Evolutionary conservation across 2,113 vertebrate species (phyloP).

Genomic region (Microcebus ravelobensis): DNA sequence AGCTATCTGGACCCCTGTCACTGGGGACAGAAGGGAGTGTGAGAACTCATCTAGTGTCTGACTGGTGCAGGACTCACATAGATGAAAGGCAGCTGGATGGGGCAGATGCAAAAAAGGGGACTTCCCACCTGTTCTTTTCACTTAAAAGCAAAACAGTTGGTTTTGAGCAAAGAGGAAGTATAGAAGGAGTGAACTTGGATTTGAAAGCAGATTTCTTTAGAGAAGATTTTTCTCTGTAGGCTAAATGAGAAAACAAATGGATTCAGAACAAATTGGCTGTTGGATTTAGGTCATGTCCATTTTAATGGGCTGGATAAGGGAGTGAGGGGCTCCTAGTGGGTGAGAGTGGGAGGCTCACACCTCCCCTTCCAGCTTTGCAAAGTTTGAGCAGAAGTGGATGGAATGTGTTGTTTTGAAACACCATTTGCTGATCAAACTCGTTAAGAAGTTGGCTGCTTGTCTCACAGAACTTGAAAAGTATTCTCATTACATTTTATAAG

Average conservation of each 20-base stretch:
- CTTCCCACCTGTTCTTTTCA: not conserved
- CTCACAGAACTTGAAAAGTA: constrained; percentile 20
- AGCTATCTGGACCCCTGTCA: not conserved
- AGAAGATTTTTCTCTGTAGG: not conserved
- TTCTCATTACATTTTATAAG: not conserved
- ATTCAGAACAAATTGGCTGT: not conserved
- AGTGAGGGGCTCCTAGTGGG: not conserved
- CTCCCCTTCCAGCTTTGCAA: not conserved
- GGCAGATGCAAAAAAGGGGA: not conserved
- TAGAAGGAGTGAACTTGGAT: not conserved
- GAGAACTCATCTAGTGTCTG: not conserved
- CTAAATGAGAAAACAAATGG: not conserved
- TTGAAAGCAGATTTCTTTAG: constrained; percentile 28
- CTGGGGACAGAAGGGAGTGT: not conserved
- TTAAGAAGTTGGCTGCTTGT: constrained; percentile 44
- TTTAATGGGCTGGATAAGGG: not conserved
- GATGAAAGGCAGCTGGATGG: not conserved
- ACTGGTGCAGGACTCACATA: not conserved
- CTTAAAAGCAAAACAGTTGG: not conserved
- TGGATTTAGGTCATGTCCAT: constrained; percentile 15
- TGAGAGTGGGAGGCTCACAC: not conserved
- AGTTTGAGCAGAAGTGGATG: not conserved
- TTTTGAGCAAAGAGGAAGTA: not conserved
- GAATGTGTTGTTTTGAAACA: constrained; percentile 11
- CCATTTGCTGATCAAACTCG: constrained; percentile 22